Base-by-base conservation (phyloP, 2,113 vertebrate species). In the Oriolus oriolus region DNA sequence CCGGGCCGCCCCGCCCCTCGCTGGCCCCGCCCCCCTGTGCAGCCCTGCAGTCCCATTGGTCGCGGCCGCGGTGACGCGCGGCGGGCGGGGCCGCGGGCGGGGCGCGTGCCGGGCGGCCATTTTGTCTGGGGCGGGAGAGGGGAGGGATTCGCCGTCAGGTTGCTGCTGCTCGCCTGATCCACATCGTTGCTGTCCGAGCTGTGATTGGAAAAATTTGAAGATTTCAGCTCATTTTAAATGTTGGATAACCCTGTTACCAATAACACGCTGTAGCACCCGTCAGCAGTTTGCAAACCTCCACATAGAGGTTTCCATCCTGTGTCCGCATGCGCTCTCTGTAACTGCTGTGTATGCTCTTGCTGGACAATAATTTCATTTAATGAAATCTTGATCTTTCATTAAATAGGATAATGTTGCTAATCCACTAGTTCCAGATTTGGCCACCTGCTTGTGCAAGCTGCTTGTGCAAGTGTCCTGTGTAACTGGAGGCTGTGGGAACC, bases 111-210 rank as follows among this genome's bases (percentile, higher is more conserved):
- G 10, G 12, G 56, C 22, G 17, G 86, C 68, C 86, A 41, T 84
- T 42, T 69, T 75, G 50, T 12, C 0, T 0, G 1, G 5, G 13
- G 75, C 14, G 5, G 15, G 19, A 3, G 2, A 1, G 4, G 5
- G 5, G 4, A n/a, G 3, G 0, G 3, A 1, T 0, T 7, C 3
- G 1, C 2, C 3, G 13, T 7, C 0, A 0, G 3, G 1, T 5
- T 2, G 16, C 2, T 14, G 13, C 2, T 0, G 17, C 1, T 33
- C 0, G 4, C 1, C 0, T 6, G 1, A 0, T 22, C 0, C 1
- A 0, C 3, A 0, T 27, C 5, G 13, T 20, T 5, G 4, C 11
- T 11, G 6, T 19, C 6, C 1, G 2, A 9, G 35, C 8, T 31
- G 31, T 8, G 54, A 2, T 31, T 8, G 42, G 12, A 19, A 9